Evolutionary conservation across 2,797 vertebrate genomes (phyloP), one percentile per base, ranked within the genome.

Genomic region (Sebastes alutus): DNA sequence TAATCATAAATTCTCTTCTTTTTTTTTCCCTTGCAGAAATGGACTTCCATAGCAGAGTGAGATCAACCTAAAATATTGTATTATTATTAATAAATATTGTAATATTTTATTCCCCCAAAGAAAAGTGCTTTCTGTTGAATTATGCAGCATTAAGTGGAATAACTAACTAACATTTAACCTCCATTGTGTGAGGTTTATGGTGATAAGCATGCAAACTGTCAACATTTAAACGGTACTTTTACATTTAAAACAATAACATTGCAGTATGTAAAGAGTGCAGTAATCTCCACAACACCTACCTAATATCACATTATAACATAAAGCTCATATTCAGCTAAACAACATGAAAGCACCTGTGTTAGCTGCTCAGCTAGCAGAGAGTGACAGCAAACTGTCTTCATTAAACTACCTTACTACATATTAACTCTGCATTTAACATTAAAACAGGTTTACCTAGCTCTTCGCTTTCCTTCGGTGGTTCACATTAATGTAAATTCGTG

Each of bases 361-460:
- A 78, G 75, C 80, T 62, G 22, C 27, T 32, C 67, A 73, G 71
- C 30, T 77, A 82, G 27, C 49, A 65, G 20, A 4, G 7, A 75
- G 20, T 7, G 9, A 72, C 20, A 32, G 6, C 18, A 62, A 3
- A 4, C 23, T 7, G 0, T 27, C 7, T 20, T 12, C 3, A 2
- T 59, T 20, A 49, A 78, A 22, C 14, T 22, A 33, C 1, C 7
- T 52, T 9, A 12, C 22, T 3, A 2, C 3, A 6, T 29, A 33
- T 14, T 61, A 10, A 54, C 8, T 11, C 29, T 23, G 7, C 16
- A 22, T 8, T 32, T 1, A 7, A 29, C 4, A 69, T 20, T 1
- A 49, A 23, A 25, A 9, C 7, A 10, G 0, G 0, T 23, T n/a
- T 72, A 76, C 72, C 52, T 20, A 20, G 2, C 25, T 82, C 54